Evolutionary conservation across 2,888 invertebrate genomes (phyloP).

Genomic region (Imbricaverruca yamaguchii): DNA sequence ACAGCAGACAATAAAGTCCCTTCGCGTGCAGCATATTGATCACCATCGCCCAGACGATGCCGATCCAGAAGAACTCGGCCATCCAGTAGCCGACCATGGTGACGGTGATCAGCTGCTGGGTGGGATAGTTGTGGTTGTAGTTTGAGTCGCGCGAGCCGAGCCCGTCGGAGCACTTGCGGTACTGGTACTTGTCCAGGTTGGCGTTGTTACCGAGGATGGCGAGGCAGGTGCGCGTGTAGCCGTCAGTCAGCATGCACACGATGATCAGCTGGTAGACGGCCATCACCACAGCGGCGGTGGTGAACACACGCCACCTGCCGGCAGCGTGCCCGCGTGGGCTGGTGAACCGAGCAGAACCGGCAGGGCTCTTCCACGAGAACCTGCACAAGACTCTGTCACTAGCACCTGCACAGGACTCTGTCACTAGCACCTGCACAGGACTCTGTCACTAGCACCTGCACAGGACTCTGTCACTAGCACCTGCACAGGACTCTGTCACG

Average conservation of each 20-base stretch:
- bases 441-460: too few relatives aligned
- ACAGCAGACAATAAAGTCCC: slow-evolving; percentile 7
- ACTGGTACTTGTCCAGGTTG: slow-evolving; percentile 20
- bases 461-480: too few relatives aligned
- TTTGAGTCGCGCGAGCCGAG: slow-evolving; percentile 10
- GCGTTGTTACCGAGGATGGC: slow-evolving; percentile 13
- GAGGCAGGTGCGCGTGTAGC: slow-evolving; percentile 16
- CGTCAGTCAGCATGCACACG: slow-evolving; percentile 16
- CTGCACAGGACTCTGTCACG: too few relatives aligned
- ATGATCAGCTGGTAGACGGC: neutral
- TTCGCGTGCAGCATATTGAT: slow-evolving; percentile 11
- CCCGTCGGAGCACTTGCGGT: slow-evolving; percentile 5
- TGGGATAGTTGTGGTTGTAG: slow-evolving; percentile 17
- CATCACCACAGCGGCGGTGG: neutral
- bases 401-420: too few relatives aligned
- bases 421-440: too few relatives aligned
- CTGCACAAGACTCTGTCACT: too few relatives aligned
- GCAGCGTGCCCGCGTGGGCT: too few relatives aligned
- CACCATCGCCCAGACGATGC: slow-evolving; percentile 15
- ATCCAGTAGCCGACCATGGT: neutral
- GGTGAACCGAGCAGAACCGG: too few relatives aligned
- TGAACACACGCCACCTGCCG: neutral
- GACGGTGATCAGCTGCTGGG: slow-evolving; percentile 7
- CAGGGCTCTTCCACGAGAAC: too few relatives aligned
- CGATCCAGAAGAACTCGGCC: neutral